phyloP scores from a whole-genome alignment of 2,888 invertebrate genomes.

The Sclerodermus sp. region DNA sequence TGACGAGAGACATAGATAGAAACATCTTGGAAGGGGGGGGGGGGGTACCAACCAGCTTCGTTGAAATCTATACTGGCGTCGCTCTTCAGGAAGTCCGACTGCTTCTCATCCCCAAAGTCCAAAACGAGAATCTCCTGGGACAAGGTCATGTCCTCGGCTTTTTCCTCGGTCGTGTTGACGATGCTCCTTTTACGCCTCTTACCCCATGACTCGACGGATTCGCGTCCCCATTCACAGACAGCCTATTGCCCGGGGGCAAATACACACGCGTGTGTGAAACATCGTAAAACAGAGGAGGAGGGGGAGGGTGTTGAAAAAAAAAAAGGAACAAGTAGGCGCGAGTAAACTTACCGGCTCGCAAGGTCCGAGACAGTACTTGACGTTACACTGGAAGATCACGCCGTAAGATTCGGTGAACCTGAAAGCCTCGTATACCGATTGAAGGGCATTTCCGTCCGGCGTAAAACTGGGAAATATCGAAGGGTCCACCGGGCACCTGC shows the following conservation, averaged over 20 bases:
- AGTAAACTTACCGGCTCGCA: slow-evolving; percentile 79
- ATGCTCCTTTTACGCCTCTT: slow-evolving; percentile 79
- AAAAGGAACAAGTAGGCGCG: no score
- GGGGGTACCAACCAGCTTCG: slow-evolving; percentile 53
- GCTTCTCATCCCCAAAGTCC: slow-evolving; percentile 89
- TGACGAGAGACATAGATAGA: no score
- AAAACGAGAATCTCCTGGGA: slow-evolving; percentile 92
- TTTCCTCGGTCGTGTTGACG: slow-evolving; percentile 66
- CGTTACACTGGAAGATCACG: slow-evolving; percentile 96
- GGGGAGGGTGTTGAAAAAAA: no score
- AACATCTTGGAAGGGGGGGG: no score
- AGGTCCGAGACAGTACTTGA: slow-evolving; percentile 92
- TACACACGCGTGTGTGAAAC: no score
- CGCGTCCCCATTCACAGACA: slow-evolving; percentile 88
- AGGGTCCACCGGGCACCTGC: slow-evolving; percentile 86
- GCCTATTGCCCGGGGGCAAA: no score
- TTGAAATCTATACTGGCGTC: slow-evolving; percentile 68
- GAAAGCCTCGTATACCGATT: slow-evolving; percentile 92
- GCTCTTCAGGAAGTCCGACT: slow-evolving; percentile 77
- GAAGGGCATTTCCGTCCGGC: slow-evolving; percentile 86
- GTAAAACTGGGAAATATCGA: slow-evolving; percentile 92
- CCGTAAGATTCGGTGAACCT: slow-evolving; percentile 95
- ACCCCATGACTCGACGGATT: slow-evolving; percentile 89
- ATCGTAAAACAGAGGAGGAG: no score
- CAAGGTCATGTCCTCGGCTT: slow-evolving; percentile 85